Conservation (phyloP, 2,797 vertebrate species). For the Acropternis orthonyx region DNA sequence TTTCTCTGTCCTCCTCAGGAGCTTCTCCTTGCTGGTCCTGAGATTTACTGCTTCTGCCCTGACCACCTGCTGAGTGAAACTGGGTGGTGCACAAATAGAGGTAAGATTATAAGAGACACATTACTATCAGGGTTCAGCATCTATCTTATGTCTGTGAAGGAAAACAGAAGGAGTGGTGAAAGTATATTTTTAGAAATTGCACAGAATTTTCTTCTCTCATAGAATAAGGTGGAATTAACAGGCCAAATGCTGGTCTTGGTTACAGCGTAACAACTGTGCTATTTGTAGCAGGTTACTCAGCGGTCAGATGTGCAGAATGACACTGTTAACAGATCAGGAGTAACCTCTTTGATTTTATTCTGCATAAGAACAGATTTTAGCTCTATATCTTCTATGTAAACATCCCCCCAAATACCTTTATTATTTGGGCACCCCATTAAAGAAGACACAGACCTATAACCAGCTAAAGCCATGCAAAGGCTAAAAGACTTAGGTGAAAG, state of each 20-base stretch:
- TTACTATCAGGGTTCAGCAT: neutral
- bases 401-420: neutral
- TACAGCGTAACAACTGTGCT: neutral
- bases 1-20: neutral
- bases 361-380: slow-evolving; percentile 54
- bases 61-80: neutral
- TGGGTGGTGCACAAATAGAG: neutral
- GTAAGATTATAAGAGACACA: neutral
- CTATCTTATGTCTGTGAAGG: neutral
- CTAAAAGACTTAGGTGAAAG: slow-evolving; percentile 38
- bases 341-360: slow-evolving; percentile 55
- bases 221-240: neutral
- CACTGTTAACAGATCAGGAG: slow-evolving; percentile 23
- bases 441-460: slow-evolving; percentile 53
- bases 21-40: neutral
- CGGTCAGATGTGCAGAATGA: neutral
- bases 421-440: slow-evolving; percentile 2
- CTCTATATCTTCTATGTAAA: slow-evolving; percentile 52
- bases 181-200: neutral
- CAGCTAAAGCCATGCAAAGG: slow-evolving; percentile 59
- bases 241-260: slow-evolving; percentile 13
- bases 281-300: slow-evolving; percentile 21
- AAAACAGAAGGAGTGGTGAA: slow-evolving; percentile 7
- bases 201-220: neutral
- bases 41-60: neutral